A percentile compares a stretch with the other conserved stretches of the same genome.
Conservation (phyloP, 2,888 invertebrate species). For the Cheilosia scutellata region DNA sequence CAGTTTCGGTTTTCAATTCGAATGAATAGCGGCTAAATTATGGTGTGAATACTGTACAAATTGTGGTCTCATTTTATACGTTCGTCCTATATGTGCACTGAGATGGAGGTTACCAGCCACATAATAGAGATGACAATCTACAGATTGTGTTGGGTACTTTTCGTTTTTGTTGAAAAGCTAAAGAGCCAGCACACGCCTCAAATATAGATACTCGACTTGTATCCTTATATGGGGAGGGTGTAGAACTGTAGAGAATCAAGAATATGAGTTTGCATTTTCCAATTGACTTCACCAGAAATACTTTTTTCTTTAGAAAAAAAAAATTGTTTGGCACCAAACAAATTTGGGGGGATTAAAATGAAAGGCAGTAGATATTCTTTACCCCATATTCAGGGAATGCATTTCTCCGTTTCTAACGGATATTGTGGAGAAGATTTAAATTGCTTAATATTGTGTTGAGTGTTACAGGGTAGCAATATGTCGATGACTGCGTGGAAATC, state of each 20-base stretch:
- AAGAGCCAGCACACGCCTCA: slow-evolving; percentile 3
- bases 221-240: slow-evolving; percentile 28
- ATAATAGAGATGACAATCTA: slow-evolving; percentile 76
- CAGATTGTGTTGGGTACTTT: slow-evolving; percentile 64
- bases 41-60: slow-evolving; percentile 73
- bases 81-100: slow-evolving; percentile 46
- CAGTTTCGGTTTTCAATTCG: slow-evolving; percentile 75
- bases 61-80: slow-evolving; percentile 74
- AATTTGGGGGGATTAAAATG: not conserved
- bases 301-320: slow-evolving; percentile 2
- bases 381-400: slow-evolving; percentile 5
- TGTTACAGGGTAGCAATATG: not conserved
- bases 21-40: slow-evolving; percentile 75
- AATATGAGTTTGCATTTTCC: slow-evolving; percentile 59
- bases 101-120: slow-evolving; percentile 65
- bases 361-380: slow-evolving; percentile 16
- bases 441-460: not conserved
- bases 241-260: slow-evolving; percentile 39
- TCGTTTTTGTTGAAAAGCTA: slow-evolving; percentile 1
- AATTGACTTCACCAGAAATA: slow-evolving; percentile 42
- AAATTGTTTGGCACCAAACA: not conserved
- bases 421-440: slow-evolving; percentile 1
- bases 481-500: not conserved
- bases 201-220: slow-evolving; percentile 4
- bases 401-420: slow-evolving; percentile 1